Base-by-base conservation (phyloP, 2,797 vertebrate genomes). In the Rhabdomys pumilio region DNA sequence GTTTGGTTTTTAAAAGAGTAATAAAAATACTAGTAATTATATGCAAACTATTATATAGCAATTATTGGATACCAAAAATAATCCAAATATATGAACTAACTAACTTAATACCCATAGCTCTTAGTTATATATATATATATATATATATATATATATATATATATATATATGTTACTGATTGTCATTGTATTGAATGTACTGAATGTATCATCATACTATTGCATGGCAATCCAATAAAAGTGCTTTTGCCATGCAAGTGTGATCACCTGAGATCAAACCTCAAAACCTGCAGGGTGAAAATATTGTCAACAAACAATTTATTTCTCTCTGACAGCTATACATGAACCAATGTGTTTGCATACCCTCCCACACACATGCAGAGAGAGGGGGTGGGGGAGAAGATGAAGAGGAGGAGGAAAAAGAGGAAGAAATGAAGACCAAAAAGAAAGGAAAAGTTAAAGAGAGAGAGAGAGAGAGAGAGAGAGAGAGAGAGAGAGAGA, bases 401-500 rank as follows among this genome's bases (percentile, higher is more conserved):
- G n/a, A 38, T 1, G 8, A 72, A 17, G 6, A 34, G 6, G 14
- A n/a, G 15, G 15, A 29, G 6, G n/a, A 38, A 6, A 0, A 73
- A 15, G 73, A 13, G 2, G 19, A 55, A 17, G 20, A n/a, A 38
- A 12, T 13, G 14, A 14, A 81, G 53, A 76, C 24, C 11, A 47
- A 73, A 41, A 41, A 11, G 20, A 41, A 41, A 3, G 9, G 19
- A 73, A 2, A n/a, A 80, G 15, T 11, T 24, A 19, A 2, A 50
- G 11, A 47, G 73, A 11, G 11, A 75, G 11, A 50, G 2, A 26
- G 10, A 11, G 10, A 31, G 55, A 34, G 65, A 5, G 15, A 29
- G 6, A 50, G 50, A 9, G 2, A 50, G 10, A 9, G 10, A 50
- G 4, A 1, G 2, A 9, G 3, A n/a, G 4, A 1, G 11, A 3